phyloP scores from a whole-genome alignment of 2,113 vertebrate species.

The Hemibagrus wyckioides region DNA sequence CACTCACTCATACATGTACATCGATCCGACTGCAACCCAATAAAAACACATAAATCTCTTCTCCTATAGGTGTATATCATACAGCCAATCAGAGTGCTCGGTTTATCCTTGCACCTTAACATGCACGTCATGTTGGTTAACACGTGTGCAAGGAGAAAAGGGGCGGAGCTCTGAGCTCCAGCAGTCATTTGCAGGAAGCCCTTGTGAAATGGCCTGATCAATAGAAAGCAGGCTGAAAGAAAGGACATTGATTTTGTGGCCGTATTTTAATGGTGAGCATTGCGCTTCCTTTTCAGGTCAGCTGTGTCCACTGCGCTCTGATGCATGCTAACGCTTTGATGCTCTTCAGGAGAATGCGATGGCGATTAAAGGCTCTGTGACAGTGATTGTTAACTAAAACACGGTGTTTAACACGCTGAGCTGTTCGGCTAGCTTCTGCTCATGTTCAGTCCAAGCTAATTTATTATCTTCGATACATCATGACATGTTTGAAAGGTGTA shows the following conservation, averaged over 20 bases:
- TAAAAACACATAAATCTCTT: neutral
- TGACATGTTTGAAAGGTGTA: neutral
- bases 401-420: neutral
- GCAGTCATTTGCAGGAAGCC: constrained; percentile 60
- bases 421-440: neutral
- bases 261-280: neutral
- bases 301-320: neutral
- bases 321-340: neutral
- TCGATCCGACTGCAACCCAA: neutral
- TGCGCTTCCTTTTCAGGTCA: neutral
- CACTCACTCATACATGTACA: neutral
- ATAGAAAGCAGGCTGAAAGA: constrained; percentile 68
- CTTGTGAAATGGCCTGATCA: constrained; percentile 69
- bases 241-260: constrained; percentile 68
- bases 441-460: neutral
- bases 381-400: neutral
- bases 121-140: neutral
- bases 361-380: neutral
- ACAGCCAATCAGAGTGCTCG: neutral
- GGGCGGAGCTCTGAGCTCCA: constrained; percentile 18
- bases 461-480: neutral
- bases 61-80: neutral
- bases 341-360: neutral
- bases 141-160: neutral
- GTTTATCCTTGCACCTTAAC: too few relatives aligned